These are phyloP conservation scores for Grammomys dolichurus DNA, from an alignment of 2,113 vertebrate species.

Conservation along the genomic window DNA sequence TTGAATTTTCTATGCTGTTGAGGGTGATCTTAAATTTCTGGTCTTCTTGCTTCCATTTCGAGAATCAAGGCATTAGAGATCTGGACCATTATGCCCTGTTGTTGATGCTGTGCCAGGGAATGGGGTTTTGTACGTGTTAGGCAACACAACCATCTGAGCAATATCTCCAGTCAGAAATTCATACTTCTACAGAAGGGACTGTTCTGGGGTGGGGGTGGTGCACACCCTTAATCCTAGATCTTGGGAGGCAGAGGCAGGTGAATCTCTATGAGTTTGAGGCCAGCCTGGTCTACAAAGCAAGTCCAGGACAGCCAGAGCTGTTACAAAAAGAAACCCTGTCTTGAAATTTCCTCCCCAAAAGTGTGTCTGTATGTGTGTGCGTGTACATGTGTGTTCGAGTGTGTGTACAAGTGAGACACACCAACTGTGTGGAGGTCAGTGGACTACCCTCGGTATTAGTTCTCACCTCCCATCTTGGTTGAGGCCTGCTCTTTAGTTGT, in stretches of 20 bases:
- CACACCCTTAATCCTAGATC: too few species aligned
- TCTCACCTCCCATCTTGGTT: neutral
- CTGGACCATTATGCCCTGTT: neutral
- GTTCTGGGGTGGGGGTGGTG: too few species aligned
- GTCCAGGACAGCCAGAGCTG: too few species aligned
- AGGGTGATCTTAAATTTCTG: neutral
- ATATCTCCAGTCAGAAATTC: neutral
- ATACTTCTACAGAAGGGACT: neutral
- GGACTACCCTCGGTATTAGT: neutral
- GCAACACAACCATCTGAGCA: neutral
- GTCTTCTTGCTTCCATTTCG: neutral
- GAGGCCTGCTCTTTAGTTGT: neutral
- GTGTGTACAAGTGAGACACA: neutral
- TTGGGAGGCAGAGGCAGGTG: too few species aligned
- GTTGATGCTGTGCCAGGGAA: neutral
- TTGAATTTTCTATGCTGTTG: neutral
- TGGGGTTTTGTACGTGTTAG: neutral
- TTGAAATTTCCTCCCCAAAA: neutral
- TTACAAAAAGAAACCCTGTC: neutral
- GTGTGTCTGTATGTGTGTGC: neutral
- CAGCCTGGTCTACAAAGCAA: too few species aligned
- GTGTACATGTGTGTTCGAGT: neutral
- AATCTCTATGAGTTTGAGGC: too few species aligned
- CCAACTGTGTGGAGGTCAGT: neutral
- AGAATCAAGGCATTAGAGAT: neutral